Conservation (phyloP, 2,113 vertebrate genomes). For the Porphyrio hochstetteri region DNA sequence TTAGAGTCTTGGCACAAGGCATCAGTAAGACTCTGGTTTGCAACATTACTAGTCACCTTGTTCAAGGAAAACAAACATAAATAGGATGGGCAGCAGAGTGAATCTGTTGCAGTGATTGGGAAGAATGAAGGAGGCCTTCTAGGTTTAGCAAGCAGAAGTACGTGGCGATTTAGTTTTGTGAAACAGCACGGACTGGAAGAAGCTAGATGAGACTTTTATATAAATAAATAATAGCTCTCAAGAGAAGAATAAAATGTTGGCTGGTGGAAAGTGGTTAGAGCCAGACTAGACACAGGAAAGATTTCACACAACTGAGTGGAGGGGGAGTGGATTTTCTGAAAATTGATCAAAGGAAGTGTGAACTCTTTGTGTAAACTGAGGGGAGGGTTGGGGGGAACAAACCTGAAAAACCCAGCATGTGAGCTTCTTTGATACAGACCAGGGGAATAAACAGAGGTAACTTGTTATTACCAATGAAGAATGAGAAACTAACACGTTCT, state of each 20-base stretch:
- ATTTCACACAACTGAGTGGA: neutral
- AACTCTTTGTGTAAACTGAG: neutral
- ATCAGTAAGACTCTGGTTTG: neutral
- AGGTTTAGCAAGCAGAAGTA: neutral
- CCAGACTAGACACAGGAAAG: neutral
- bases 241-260: neutral
- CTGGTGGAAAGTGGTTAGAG: neutral
- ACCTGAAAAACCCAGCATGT: neutral
- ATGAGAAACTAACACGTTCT: neutral
- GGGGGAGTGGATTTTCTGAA: neutral
- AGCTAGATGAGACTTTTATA: neutral
- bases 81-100: neutral
- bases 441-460: neutral
- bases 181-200: neutral
- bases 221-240: constrained; percentile 19
- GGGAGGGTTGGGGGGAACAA: neutral
- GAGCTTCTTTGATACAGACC: neutral
- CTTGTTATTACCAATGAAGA: neutral
- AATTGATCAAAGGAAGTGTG: neutral
- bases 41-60: neutral
- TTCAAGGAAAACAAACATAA: neutral
- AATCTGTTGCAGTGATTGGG: neutral
- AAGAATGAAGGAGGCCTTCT: neutral
- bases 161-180: neutral
- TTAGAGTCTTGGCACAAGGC: neutral